Conservation (phyloP, 2,888 invertebrate genomes). For the Linnaemya tessellans region DNA sequence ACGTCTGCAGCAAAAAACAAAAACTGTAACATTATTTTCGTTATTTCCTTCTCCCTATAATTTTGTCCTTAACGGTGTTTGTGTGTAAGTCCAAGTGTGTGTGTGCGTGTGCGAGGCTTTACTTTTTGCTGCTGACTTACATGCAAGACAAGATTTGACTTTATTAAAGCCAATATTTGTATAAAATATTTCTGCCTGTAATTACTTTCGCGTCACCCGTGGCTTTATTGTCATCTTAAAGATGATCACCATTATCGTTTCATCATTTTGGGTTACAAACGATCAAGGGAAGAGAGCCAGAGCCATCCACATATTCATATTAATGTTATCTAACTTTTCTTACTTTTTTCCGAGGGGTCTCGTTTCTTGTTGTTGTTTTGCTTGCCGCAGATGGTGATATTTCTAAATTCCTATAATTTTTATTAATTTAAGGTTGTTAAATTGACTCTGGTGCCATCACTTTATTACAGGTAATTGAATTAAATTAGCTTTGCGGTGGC, state of each 20-base stretch:
- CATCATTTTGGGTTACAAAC: background rate
- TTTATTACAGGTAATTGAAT: constrained; percentile 60
- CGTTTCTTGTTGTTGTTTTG: background rate
- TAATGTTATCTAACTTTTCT: background rate
- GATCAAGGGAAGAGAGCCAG: background rate
- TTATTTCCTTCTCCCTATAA: constrained; percentile 4
- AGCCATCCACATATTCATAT: no score
- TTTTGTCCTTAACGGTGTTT: constrained; percentile 22
- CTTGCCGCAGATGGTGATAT: constrained; percentile 38
- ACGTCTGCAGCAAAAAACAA: background rate
- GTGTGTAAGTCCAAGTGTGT: background rate
- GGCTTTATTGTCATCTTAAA: constrained; percentile 55
- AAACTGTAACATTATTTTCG: constrained; percentile 16
- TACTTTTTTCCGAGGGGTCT: background rate
- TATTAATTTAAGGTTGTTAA: constrained; percentile 55
- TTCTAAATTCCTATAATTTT: constrained; percentile 65
- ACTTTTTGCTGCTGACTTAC: constrained; percentile 30
- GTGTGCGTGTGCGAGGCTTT: background rate
- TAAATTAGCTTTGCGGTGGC: constrained; percentile 28
- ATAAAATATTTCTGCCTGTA: constrained; percentile 15
- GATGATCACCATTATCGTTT: constrained; percentile 47
- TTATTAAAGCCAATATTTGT: constrained; percentile 50
- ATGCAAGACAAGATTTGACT: constrained; percentile 21
- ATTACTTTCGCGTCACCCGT: constrained; percentile 52
- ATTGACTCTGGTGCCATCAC: constrained; percentile 35